These are phyloP conservation scores for Vanessa atalanta DNA, from an alignment of 1,140 invertebrate genomes.

Conservation along the genomic window DNA sequence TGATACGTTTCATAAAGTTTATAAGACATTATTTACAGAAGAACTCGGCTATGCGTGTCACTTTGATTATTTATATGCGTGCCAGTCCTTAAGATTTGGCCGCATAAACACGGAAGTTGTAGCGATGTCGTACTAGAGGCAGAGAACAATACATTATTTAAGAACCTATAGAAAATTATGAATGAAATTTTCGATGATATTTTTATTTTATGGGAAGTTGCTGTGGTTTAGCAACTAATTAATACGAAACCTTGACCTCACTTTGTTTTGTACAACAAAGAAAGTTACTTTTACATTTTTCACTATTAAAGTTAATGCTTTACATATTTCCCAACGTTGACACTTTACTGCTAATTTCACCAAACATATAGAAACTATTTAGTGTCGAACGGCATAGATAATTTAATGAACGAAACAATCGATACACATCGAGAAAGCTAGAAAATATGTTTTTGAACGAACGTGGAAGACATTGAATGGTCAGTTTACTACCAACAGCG, in stretches of 20 bases:
- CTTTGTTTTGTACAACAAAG: slow-evolving; percentile 20
- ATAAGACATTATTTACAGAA: background rate
- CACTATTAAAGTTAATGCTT: slow-evolving; percentile 10
- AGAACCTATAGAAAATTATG: too few relatives aligned
- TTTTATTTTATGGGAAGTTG: too few relatives aligned
- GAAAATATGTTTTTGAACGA: too few relatives aligned
- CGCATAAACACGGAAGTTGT: slow-evolving; percentile 13
- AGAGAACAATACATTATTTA: background rate
- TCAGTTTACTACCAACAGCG: too few relatives aligned
- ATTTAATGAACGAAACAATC: too few relatives aligned
- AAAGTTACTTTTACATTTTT: slow-evolving; percentile 35
- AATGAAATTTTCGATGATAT: too few relatives aligned
- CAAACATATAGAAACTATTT: slow-evolving; percentile 8
- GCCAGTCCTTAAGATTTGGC: slow-evolving; percentile 11
- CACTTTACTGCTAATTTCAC: slow-evolving; percentile 8
- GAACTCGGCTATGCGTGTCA: slow-evolving; percentile 6
- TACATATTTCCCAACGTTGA: slow-evolving; percentile 21
- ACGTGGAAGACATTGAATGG: too few relatives aligned
- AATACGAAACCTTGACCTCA: background rate
- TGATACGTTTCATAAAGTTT: background rate
- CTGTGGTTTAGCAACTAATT: too few relatives aligned
- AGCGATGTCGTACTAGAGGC: background rate
- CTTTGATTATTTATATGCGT: slow-evolving; percentile 6
- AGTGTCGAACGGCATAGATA: too few relatives aligned
- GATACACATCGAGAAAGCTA: too few relatives aligned